Percentiles rank a stretch among this genome's conserved stretches.
Conservation (phyloP, 2,888 invertebrate species). For the Macrosiphum euphorbiae region DNA sequence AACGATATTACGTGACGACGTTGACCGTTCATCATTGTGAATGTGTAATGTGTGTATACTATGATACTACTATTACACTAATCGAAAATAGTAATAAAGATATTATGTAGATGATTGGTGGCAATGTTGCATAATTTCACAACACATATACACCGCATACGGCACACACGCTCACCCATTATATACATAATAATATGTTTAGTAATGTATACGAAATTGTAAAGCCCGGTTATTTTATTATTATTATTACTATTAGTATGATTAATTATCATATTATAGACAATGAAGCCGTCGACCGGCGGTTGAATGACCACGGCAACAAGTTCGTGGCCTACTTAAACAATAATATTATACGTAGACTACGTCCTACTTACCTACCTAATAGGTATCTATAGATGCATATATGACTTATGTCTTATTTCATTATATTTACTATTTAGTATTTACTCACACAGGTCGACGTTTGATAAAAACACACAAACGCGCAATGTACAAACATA, state of each 20-base stretch:
- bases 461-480: not conserved
- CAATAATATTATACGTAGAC: not conserved
- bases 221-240: not conserved
- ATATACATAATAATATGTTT: not conserved
- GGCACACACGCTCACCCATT: not conserved
- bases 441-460: not conserved
- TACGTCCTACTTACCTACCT: not conserved
- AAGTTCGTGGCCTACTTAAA: not conserved
- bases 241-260: not conserved
- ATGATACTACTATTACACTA: not conserved
- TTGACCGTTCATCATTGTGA: not conserved
- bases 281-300: not conserved
- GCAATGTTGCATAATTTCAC: not conserved
- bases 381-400: not conserved
- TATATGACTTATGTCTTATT: not conserved
- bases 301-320: not conserved
- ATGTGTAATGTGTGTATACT: not conserved
- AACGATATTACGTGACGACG: not conserved
- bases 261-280: not conserved
- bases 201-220: not conserved
- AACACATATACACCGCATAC: not conserved
- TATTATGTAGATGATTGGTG: not conserved
- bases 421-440: not conserved
- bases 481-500: not conserved
- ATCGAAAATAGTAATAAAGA: not conserved